phyloP scores from a whole-genome alignment of 1,140 invertebrate species.

The Arion vulgaris region DNA sequence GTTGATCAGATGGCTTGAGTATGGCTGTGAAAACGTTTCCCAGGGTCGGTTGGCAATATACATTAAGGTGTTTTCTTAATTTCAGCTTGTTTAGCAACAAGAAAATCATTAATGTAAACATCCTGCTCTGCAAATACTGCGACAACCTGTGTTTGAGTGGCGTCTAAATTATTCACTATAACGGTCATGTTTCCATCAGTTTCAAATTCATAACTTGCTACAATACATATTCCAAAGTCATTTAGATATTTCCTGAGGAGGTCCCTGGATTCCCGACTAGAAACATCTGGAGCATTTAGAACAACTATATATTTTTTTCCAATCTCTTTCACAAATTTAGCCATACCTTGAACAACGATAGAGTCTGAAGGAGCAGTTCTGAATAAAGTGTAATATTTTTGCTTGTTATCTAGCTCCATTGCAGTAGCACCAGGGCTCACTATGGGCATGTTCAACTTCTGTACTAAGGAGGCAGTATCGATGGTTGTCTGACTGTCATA shows the following conservation, averaged over 20 bases:
- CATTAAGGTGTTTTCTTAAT: slow-evolving; percentile 41
- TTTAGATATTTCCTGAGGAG: slow-evolving; percentile 50
- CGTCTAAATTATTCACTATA: slow-evolving; percentile 53
- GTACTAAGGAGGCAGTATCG: slow-evolving; percentile 51
- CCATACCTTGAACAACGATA: slow-evolving; percentile 83
- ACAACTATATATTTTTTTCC: slow-evolving; percentile 63
- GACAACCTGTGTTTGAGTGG: slow-evolving; percentile 60
- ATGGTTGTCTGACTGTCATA: slow-evolving; percentile 64
- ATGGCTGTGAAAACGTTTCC: slow-evolving; percentile 9
- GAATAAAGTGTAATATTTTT: slow-evolving; percentile 82
- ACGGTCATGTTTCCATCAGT: slow-evolving; percentile 60
- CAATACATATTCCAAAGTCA: slow-evolving; percentile 59
- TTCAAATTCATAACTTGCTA: slow-evolving; percentile 63
- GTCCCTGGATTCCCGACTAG: slow-evolving; percentile 47
- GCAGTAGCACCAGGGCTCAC: slow-evolving; percentile 76
- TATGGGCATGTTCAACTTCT: slow-evolving; percentile 48
- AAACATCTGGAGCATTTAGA: slow-evolving; percentile 60
- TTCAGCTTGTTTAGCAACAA: slow-evolving; percentile 46
- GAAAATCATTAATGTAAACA: slow-evolving; percentile 54
- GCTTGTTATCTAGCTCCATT: slow-evolving; percentile 82
- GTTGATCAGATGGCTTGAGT: neutral
- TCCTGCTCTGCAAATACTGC: slow-evolving; percentile 65
- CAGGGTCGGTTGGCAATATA: slow-evolving; percentile 61
- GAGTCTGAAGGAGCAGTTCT: slow-evolving; percentile 86
- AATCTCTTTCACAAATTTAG: slow-evolving; percentile 50